Conservation (phyloP, 2,113 vertebrate genomes). For the Symphodus melops region DNA sequence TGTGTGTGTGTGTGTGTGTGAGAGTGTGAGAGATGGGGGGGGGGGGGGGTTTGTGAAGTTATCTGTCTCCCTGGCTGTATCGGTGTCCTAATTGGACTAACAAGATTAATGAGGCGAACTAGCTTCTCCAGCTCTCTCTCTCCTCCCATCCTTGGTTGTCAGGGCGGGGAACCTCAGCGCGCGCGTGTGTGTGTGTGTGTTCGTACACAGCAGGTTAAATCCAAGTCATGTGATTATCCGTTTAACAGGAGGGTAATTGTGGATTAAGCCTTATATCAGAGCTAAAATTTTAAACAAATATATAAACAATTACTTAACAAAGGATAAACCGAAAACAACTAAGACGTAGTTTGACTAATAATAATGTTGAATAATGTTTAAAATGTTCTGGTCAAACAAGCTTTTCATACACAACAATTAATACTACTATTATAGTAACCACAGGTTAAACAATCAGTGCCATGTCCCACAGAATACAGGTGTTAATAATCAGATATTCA, state of each 20-base stretch:
- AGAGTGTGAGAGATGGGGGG: conserved; percentile 6
- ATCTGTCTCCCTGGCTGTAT: conserved; percentile 52
- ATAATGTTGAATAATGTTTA: too few relatives aligned
- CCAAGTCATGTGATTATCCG: conserved; percentile 51
- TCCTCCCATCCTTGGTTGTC: conserved; percentile 44
- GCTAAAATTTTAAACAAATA: not conserved
- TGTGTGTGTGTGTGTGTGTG: not conserved
- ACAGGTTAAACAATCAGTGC: too few relatives aligned
- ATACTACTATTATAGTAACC: too few relatives aligned
- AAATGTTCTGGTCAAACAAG: too few relatives aligned
- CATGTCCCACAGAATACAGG: too few relatives aligned
- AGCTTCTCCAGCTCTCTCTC: conserved; percentile 62
- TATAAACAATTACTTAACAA: too few relatives aligned
- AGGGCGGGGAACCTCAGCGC: conserved; percentile 20
- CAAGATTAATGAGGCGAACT: conserved; percentile 78
- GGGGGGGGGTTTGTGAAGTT: conserved; percentile 44
- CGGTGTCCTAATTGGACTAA: conserved; percentile 78
- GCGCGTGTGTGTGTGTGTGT: too few relatives aligned
- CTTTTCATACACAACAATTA: too few relatives aligned
- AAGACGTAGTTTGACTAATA: too few relatives aligned
- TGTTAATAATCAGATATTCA: too few relatives aligned
- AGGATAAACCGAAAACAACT: too few relatives aligned
- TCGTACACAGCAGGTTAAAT: conserved; percentile 33
- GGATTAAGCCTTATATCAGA: conserved; percentile 16
- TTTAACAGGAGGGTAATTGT: conserved; percentile 20